Conservation (phyloP, 2,797 vertebrate species). For the Stomatorhinus walkeri region DNA sequence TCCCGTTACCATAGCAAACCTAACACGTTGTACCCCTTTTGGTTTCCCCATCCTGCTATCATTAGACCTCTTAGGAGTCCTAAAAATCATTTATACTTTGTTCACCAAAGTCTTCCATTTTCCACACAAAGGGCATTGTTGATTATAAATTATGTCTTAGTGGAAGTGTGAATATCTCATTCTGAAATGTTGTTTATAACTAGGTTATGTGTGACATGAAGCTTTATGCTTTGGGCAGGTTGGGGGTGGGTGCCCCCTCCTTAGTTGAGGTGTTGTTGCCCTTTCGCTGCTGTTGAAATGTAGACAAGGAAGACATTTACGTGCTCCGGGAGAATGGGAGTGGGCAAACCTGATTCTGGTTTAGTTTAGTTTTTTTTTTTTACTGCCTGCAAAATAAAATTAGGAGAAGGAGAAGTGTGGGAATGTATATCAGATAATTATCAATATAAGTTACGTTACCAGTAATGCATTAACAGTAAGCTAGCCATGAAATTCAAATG, state of each 20-base stretch:
- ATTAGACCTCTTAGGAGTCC: background rate
- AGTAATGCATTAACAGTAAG: background rate
- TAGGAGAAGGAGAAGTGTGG: background rate
- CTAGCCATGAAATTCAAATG: background rate
- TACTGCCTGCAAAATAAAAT: conserved; percentile 39
- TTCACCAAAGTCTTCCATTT: conserved; percentile 36
- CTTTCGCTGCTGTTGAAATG: conserved; percentile 45
- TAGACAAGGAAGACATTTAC: conserved; percentile 43
- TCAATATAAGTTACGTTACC: background rate
- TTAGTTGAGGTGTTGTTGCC: conserved; percentile 32
- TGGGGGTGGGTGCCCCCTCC: conserved; percentile 17
- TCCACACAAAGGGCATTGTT: conserved; percentile 49
- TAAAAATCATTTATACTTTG: conserved; percentile 27
- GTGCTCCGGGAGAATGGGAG: conserved; percentile 15
- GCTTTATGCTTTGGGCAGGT: conserved; percentile 41
- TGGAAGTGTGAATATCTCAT: conserved; percentile 54
- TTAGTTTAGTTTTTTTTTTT: conserved; percentile 28
- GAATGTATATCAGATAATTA: background rate
- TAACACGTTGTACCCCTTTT: background rate
- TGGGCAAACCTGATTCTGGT: conserved; percentile 38
- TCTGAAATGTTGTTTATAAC: conserved; percentile 61
- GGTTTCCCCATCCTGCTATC: background rate
- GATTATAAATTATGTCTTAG: conserved; percentile 58
- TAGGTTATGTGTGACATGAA: conserved; percentile 52
- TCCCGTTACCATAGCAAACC: background rate